phyloP scores from a whole-genome alignment of 2,797 vertebrate genomes.

The Microchirus variegatus region DNA sequence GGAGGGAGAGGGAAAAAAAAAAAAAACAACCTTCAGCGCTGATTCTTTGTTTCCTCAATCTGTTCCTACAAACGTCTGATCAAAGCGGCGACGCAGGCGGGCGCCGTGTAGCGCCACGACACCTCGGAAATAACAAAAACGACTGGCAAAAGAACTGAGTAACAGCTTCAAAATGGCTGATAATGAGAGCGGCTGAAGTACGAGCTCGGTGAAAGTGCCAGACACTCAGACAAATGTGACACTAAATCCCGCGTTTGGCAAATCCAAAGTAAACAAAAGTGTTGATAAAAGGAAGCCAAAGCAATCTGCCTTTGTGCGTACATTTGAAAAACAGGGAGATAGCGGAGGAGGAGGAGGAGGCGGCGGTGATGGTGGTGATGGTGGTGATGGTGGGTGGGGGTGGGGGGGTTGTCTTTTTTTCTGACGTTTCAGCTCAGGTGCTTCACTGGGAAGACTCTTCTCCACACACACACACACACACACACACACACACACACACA shows the following conservation, averaged over 20 bases:
- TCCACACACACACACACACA: slow-evolving; percentile 18
- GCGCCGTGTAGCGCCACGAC: slow-evolving; percentile 7
- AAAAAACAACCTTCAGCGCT: slow-evolving; percentile 18
- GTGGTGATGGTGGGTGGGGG: background rate
- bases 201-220: slow-evolving; percentile 61
- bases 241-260: slow-evolving; percentile 74
- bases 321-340: slow-evolving; percentile 1
- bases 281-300: slow-evolving; percentile 64
- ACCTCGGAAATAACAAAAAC: slow-evolving; percentile 64
- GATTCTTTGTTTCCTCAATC: slow-evolving; percentile 55
- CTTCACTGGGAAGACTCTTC: slow-evolving; percentile 11
- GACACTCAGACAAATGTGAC: slow-evolving; percentile 71
- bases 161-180: slow-evolving; percentile 67
- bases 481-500: no score
- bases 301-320: slow-evolving; percentile 55
- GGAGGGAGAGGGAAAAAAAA: background rate
- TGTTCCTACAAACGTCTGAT: slow-evolving; percentile 65
- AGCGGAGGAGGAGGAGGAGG: background rate
- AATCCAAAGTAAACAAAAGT: slow-evolving; percentile 69
- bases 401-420: background rate
- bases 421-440: slow-evolving; percentile 3
- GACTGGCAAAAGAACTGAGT: slow-evolving; percentile 62
- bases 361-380: background rate
- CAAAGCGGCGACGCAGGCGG: slow-evolving; percentile 47
- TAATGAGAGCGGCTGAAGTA: slow-evolving; percentile 60